Conservation (phyloP, 1,140 invertebrate species). For the Halictus rubicundus region DNA sequence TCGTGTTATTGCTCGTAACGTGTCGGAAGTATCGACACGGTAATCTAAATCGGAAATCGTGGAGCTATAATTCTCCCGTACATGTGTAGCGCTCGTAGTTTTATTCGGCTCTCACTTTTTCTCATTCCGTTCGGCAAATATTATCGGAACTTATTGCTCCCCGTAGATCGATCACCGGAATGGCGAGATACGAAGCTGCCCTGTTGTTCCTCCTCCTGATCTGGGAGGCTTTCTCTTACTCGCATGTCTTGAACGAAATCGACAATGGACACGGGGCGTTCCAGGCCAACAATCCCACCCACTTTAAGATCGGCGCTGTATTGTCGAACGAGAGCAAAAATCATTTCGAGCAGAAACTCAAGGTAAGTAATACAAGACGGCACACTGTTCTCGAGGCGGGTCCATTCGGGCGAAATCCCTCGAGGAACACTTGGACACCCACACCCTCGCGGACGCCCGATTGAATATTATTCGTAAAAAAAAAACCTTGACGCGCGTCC, state of each 20-base stretch:
- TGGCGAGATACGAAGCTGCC: slow-evolving; percentile 30
- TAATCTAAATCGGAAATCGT: too few relatives aligned
- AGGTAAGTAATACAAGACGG: slow-evolving; percentile 82
- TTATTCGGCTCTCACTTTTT: neutral
- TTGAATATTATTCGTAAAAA: too few relatives aligned
- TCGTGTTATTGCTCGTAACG: too few relatives aligned
- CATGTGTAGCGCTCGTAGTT: too few relatives aligned
- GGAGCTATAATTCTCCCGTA: too few relatives aligned
- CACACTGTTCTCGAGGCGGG: neutral
- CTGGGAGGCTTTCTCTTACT: too few relatives aligned
- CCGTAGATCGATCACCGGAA: slow-evolving; percentile 18
- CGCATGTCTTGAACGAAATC: slow-evolving; percentile 32
- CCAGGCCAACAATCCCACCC: slow-evolving; percentile 83
- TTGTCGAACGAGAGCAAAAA: slow-evolving; percentile 89
- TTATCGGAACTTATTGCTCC: neutral
- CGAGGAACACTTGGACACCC: neutral
- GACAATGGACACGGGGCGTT: slow-evolving; percentile 34
- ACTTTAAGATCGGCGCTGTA: slow-evolving; percentile 94
- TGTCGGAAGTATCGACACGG: too few relatives aligned
- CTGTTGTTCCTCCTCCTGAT: slow-evolving; percentile 49
- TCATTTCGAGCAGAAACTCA: slow-evolving; percentile 90
- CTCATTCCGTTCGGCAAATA: neutral
- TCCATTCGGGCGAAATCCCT: neutral
- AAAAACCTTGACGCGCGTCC: too few relatives aligned
- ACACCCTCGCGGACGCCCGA: neutral